These are phyloP conservation scores for Leptopterna dolabrata DNA, from an alignment of 2,888 invertebrate genomes.

Conservation along the genomic window DNA sequence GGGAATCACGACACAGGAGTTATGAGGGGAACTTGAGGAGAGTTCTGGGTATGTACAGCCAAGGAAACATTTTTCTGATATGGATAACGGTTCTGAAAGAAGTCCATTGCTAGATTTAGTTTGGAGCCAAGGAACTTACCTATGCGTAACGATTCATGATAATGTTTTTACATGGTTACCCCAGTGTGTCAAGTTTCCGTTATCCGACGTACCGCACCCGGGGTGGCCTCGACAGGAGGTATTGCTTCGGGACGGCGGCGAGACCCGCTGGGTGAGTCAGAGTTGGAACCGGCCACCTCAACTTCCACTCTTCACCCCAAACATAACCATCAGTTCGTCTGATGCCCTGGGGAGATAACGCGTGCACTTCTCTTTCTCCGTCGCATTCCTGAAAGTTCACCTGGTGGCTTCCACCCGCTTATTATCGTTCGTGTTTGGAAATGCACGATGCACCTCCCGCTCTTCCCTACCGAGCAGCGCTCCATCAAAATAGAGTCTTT, in stretches of 20 bases:
- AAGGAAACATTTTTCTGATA: too few species aligned
- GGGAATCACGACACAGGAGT: too few species aligned
- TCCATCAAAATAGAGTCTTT: too few species aligned
- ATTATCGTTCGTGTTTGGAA: neutral
- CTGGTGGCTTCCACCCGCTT: neutral
- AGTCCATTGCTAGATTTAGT: too few species aligned
- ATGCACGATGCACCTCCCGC: neutral
- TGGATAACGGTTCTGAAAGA: too few species aligned
- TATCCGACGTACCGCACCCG: neutral
- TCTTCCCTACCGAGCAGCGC: neutral
- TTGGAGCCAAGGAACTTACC: too few species aligned
- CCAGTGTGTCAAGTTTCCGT: neutral
- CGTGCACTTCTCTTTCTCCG: constrained; percentile 1
- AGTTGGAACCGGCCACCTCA: neutral
- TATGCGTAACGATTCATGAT: too few species aligned
- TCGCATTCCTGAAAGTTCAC: neutral
- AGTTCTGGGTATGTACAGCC: too few species aligned
- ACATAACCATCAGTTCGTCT: neutral
- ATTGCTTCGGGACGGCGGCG: neutral
- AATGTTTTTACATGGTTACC: too few species aligned
- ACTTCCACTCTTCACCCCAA: neutral
- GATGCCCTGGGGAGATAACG: constrained; percentile 17
- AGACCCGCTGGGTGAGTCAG: neutral
- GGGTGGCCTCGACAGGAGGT: neutral
- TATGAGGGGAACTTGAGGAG: too few species aligned